Conservation (phyloP, 1,140 invertebrate genomes). For the Nymphalis io region DNA sequence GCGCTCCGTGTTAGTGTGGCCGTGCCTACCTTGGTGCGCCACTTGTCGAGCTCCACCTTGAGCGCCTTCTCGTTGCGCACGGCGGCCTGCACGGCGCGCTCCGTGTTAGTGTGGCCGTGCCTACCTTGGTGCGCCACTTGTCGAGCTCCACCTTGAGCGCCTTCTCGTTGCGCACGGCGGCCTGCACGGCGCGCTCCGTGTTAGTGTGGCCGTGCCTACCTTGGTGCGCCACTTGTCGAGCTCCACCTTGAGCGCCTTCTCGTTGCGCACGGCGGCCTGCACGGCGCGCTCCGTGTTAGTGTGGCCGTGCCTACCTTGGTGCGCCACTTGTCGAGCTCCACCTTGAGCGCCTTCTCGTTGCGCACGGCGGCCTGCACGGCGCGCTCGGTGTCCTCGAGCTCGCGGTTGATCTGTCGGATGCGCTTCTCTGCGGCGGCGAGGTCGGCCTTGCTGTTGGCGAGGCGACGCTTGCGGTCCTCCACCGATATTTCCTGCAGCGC, state of each 20-base stretch:
- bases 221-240: constrained; percentile 9
- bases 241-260: constrained; percentile 9
- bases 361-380: constrained; percentile 89
- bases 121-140: constrained; percentile 7
- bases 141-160: constrained; percentile 9
- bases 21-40: constrained; percentile 1
- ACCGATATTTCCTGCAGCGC: constrained; percentile 97
- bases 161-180: constrained; percentile 9
- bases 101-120: background rate
- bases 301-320: constrained; percentile 78
- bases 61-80: constrained; percentile 10
- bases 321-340: constrained; percentile 91
- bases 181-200: background rate
- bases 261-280: constrained; percentile 1
- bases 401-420: constrained; percentile 90
- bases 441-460: constrained; percentile 92
- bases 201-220: background rate
- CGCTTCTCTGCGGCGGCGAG: constrained; percentile 89
- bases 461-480: constrained; percentile 93
- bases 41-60: constrained; percentile 9
- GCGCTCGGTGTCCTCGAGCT: constrained; percentile 84
- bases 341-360: constrained; percentile 85
- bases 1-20: background rate
- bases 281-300: background rate
- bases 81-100: background rate